Conservation (phyloP, 2,113 vertebrate species). For the Rhea americana region DNA sequence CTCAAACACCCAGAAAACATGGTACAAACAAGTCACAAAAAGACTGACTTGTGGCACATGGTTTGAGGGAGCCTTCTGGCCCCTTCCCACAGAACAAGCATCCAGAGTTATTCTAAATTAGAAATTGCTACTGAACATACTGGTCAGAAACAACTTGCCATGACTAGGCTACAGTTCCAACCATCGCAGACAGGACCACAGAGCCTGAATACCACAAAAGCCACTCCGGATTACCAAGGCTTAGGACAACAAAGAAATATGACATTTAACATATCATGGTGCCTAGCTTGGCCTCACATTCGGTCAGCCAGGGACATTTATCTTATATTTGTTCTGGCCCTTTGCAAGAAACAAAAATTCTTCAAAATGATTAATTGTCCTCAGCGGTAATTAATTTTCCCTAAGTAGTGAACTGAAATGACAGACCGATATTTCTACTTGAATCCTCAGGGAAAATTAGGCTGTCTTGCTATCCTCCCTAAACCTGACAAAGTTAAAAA, state of each 20-base stretch:
- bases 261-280: not conserved
- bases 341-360: not conserved
- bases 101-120: not conserved
- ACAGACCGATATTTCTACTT: slow-evolving; percentile 62
- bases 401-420: slow-evolving; percentile 53
- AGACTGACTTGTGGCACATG: not conserved
- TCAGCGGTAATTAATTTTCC: slow-evolving; percentile 60
- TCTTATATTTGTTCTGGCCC: not conserved
- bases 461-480: slow-evolving; percentile 43
- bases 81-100: not conserved
- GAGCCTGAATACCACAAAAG: not conserved
- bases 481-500: slow-evolving; percentile 66
- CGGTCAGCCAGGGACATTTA: slow-evolving; percentile 15
- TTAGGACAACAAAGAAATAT: not conserved
- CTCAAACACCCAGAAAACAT: not conserved
- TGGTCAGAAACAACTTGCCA: not conserved
- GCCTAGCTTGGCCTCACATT: not conserved
- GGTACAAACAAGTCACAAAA: not conserved
- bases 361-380: slow-evolving; percentile 50
- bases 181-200: not conserved
- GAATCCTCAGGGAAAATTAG: slow-evolving; percentile 17
- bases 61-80: not conserved
- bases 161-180: rapidly evolving
- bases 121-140: not conserved
- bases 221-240: not conserved